Conservation (phyloP, 2,888 invertebrate genomes). For the Papilio demoleus region DNA sequence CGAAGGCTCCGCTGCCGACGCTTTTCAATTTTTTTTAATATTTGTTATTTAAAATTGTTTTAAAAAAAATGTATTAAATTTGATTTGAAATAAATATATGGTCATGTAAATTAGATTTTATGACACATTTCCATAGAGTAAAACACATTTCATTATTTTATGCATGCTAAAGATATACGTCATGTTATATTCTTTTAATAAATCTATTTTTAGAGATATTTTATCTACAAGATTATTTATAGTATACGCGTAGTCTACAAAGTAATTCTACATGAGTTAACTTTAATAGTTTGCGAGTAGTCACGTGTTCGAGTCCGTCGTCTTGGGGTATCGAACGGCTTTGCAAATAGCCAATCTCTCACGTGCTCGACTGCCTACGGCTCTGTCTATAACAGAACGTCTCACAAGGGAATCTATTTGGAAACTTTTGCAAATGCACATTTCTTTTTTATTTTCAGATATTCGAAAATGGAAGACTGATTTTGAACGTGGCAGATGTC, state of each 20-base stretch:
- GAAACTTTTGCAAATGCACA: background rate
- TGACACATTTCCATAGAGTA: too few species aligned
- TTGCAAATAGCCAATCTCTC: constrained; percentile 7
- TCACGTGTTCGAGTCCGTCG: constrained; percentile 3
- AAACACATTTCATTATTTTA: too few species aligned
- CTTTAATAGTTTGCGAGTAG: background rate
- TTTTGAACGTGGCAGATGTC: background rate
- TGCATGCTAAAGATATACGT: background rate
- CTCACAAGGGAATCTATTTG: background rate
- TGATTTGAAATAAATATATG: too few species aligned
- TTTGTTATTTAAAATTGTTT: too few species aligned
- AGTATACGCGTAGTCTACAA: background rate
- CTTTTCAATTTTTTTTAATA: too few species aligned
- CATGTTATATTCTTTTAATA: background rate
- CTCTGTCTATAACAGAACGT: constrained; percentile 7
- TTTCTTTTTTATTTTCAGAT: constrained; percentile 1
- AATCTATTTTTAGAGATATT: background rate
- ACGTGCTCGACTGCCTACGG: constrained; percentile 13
- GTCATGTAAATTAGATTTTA: too few species aligned
- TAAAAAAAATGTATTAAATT: too few species aligned
- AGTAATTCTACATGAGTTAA: constrained; percentile 4
- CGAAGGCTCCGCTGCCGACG: too few species aligned
- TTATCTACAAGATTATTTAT: background rate
- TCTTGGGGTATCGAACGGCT: background rate
- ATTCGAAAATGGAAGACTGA: background rate